A percentile compares a stretch with the other conserved stretches of the same genome.
Evolutionary conservation across 2,888 invertebrate genomes (phyloP).

Genomic region (Panzeria rudis): DNA sequence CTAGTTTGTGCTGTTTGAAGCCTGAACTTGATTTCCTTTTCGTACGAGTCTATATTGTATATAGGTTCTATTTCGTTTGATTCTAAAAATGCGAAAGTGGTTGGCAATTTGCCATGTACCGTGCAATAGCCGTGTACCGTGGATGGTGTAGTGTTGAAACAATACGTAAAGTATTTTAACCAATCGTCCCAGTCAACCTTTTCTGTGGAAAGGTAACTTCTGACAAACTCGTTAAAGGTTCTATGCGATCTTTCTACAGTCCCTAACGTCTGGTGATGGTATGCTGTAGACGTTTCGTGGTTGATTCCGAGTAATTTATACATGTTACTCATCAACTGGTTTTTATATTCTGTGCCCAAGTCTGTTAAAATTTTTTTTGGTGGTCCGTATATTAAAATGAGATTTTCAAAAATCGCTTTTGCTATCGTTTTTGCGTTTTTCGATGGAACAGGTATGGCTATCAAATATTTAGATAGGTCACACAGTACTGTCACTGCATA

Average conservation of each 20-base stretch:
- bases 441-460: too few species aligned
- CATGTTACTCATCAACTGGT: constrained; percentile 23
- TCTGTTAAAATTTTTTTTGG: constrained; percentile 1
- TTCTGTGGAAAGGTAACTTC: constrained; percentile 60
- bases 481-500: constrained; percentile 69
- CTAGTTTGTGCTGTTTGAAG: too few species aligned
- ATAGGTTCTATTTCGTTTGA: too few species aligned
- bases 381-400: neutral
- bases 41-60: too few species aligned
- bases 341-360: constrained; percentile 69
- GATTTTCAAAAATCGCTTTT: neutral
- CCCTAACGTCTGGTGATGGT: constrained; percentile 71
- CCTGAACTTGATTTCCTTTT: too few species aligned
- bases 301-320: constrained; percentile 20
- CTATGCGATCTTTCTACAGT: constrained; percentile 73
- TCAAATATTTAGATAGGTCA: constrained; percentile 64
- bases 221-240: constrained; percentile 70
- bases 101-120: too few species aligned
- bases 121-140: too few species aligned
- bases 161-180: constrained; percentile 45
- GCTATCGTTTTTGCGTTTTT: too few species aligned
- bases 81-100: too few species aligned
- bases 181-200: constrained; percentile 67
- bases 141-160: constrained; percentile 45
- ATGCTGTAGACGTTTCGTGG: constrained; percentile 51